Conservation (phyloP, 2,797 vertebrate genomes). For the Toxotes lorentzi region DNA sequence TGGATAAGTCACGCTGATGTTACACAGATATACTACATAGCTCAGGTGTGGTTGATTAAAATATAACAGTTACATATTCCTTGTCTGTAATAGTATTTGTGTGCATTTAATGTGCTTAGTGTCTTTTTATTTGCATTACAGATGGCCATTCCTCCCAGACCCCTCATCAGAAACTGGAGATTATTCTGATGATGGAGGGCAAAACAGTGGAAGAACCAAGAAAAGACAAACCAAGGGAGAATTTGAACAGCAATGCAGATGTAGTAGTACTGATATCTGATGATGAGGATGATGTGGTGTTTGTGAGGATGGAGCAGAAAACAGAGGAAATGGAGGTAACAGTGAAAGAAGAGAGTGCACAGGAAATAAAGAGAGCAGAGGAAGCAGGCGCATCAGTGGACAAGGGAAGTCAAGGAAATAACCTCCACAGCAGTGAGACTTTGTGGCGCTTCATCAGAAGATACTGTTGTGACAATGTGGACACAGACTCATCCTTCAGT, state of each 20-base stretch:
- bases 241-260: neutral
- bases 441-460: slow-evolving; percentile 40
- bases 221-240: neutral
- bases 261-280: slow-evolving; percentile 52
- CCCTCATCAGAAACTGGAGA: neutral
- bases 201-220: neutral
- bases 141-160: neutral
- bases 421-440: neutral
- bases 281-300: slow-evolving; percentile 49
- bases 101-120: neutral
- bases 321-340: neutral
- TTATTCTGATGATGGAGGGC: neutral
- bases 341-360: neutral
- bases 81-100: neutral
- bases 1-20: neutral
- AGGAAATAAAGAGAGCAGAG: neutral
- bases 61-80: neutral
- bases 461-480: neutral
- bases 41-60: neutral
- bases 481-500: neutral
- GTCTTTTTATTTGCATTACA: neutral
- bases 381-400: neutral
- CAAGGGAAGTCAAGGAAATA: too few relatives aligned
- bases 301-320: neutral
- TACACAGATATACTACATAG: neutral